A percentile compares a stretch with the other conserved stretches of the same genome.
These are phyloP conservation scores for Phania funesta DNA, from an alignment of 2,888 invertebrate genomes.

Conservation along the genomic window DNA sequence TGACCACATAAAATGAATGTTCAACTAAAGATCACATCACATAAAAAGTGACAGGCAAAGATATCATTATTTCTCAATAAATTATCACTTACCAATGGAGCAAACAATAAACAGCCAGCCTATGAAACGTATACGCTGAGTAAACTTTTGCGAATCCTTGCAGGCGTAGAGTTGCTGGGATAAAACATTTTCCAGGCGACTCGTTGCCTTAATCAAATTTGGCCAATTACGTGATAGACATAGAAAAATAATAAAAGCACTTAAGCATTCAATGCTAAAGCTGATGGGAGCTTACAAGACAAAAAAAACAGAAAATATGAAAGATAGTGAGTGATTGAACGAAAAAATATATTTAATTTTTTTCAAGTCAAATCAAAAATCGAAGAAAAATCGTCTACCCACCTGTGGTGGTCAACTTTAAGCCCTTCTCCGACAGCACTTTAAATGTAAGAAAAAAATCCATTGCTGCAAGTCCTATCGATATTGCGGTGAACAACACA, in stretches of 20 bases:
- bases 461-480: conserved; percentile 70
- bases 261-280: conserved; percentile 75
- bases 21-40: conserved; percentile 66
- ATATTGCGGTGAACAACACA: conserved; percentile 69
- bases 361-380: not conserved
- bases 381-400: not conserved
- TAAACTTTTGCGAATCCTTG: conserved; percentile 69
- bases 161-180: conserved; percentile 73
- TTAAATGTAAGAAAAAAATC: conserved; percentile 72
- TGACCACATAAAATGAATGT: conserved; percentile 72
- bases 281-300: conserved; percentile 73
- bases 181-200: conserved; percentile 74
- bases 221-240: conserved; percentile 77
- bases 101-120: conserved; percentile 72
- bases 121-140: conserved; percentile 71
- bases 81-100: conserved; percentile 69
- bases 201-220: conserved; percentile 72
- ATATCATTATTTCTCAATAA: not conserved
- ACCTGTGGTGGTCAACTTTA: conserved; percentile 77
- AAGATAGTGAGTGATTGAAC: not conserved
- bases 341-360: not conserved
- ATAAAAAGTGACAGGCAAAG: not conserved
- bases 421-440: conserved; percentile 72
- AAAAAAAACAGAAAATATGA: not conserved
- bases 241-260: conserved; percentile 73